Evolutionary conservation across 2,888 invertebrate genomes (phyloP), one percentile per base, ranked within the genome.

Genomic region (Agriopis leucophaearia): DNA sequence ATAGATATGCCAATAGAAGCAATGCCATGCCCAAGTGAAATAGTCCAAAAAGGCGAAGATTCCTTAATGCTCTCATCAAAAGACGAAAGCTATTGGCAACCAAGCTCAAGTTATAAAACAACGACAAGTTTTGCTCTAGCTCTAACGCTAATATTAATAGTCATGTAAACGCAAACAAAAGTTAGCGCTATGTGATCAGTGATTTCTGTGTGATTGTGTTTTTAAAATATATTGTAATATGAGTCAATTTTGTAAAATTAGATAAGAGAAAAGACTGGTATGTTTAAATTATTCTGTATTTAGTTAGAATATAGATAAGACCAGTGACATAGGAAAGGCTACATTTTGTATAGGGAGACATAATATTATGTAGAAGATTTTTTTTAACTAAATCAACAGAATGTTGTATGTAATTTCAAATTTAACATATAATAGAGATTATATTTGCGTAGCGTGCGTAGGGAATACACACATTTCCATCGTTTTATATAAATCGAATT

Each of bases 1-100:
- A 82, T 90, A 0, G 87, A 88, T 69, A 81, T 92, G 70, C 81
- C 90, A 7, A 13, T 86, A 13, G 89, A 92, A 65, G 74, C 82
- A 8, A 73, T 94, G 52, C 88, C 87, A 13, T 94, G 93, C 69
- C 85, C 87, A 4, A 84, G 82, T 48, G 84, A 88, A 66, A 56
- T 86, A 12, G 73, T 81, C 0, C 88, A 86, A 64, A 91, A 89
- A 54, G 86, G 89, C 2, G 91, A 92, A 81, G 93, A 91, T 65
- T 91, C 93, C 0, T 71, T 92, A 18, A 93, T 94, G 92, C 81
- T 93, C 0, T 92, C 91, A 2, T 90, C 93, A 2, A 91, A 92
- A 79, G 90, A 91, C 12, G 89, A 92, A 78, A 89, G 78, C 59
- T 92, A 85, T 68, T 91, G 92, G 92, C 83, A 83, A 68, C 72